Evolutionary conservation across 1,140 invertebrate genomes (phyloP).

Genomic region (Dendrolimus kikuchii): DNA sequence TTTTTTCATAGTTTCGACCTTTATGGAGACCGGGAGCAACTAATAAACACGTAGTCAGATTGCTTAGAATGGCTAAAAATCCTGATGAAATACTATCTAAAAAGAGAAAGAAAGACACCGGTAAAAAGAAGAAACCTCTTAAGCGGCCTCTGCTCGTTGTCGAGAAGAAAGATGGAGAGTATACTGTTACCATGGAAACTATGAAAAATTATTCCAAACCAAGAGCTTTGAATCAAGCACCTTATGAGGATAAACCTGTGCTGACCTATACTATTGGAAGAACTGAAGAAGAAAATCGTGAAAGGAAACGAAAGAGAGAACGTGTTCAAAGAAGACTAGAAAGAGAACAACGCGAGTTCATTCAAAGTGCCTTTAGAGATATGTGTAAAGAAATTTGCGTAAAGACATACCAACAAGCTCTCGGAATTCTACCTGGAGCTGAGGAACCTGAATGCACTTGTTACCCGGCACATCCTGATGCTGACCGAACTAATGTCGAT

Average conservation of each 20-base stretch:
- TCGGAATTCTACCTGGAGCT: slow-evolving; percentile 44
- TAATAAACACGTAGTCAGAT: slow-evolving; percentile 50
- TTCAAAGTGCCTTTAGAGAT: slow-evolving; percentile 55
- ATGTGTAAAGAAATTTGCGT: slow-evolving; percentile 60
- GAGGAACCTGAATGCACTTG: slow-evolving; percentile 51
- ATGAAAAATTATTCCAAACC: slow-evolving; percentile 52
- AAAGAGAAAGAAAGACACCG: slow-evolving; percentile 41
- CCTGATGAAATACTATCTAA: slow-evolving; percentile 40
- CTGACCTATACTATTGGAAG: slow-evolving; percentile 55
- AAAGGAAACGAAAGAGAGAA: slow-evolving; percentile 44
- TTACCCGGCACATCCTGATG: slow-evolving; percentile 32
- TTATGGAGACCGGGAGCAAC: slow-evolving; percentile 54
- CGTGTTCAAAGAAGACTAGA: slow-evolving; percentile 45
- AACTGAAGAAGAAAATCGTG: slow-evolving; percentile 54
- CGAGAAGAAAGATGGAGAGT: slow-evolving; percentile 56
- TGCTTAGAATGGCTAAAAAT: slow-evolving; percentile 49
- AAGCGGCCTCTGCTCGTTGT: slow-evolving; percentile 53
- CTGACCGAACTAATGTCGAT: slow-evolving; percentile 31
- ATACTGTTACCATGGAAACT: slow-evolving; percentile 58
- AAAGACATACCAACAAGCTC: slow-evolving; percentile 60
- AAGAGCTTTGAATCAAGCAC: slow-evolving; percentile 47
- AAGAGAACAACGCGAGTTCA: slow-evolving; percentile 46
- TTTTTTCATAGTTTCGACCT: slow-evolving; percentile 56
- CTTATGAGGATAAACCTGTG: slow-evolving; percentile 57
- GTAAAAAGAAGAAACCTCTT: slow-evolving; percentile 38